phyloP scores from a whole-genome alignment of 1,140 invertebrate genomes.

The Philotrypesis tridentata region DNA sequence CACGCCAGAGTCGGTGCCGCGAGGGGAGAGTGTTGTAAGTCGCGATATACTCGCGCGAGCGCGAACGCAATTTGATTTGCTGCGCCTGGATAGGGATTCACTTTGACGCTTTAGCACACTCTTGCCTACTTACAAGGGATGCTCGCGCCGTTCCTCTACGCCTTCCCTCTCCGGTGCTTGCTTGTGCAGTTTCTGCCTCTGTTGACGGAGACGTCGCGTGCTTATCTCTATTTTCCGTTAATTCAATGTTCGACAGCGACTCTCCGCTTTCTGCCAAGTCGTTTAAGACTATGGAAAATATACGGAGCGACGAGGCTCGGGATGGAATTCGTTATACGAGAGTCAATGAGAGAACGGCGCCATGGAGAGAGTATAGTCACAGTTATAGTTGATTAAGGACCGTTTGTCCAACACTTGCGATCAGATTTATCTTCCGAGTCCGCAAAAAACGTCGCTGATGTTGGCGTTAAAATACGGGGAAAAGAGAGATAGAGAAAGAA shows the following conservation, averaged over 20 bases:
- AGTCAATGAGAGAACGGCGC: no score
- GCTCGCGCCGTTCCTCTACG: background rate
- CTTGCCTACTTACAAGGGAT: conserved; percentile 10
- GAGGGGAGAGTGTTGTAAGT: background rate
- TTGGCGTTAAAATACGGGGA: conserved; percentile 16
- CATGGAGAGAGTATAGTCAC: no score
- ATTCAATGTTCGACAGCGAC: no score
- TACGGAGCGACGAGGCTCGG: no score
- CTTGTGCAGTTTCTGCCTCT: background rate
- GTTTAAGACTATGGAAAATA: no score
- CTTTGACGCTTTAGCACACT: conserved; percentile 35
- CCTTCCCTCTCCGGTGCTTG: background rate
- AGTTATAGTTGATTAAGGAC: conserved; percentile 16
- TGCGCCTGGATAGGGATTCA: conserved; percentile 38
- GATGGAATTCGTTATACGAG: no score
- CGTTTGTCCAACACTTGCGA: background rate
- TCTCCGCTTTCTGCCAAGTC: no score
- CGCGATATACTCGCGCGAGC: conserved; percentile 10
- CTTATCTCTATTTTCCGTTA: no score
- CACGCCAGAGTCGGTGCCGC: background rate
- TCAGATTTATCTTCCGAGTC: conserved; percentile 26
- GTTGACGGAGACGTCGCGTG: background rate
- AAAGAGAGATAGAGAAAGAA: background rate
- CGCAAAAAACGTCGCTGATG: background rate
- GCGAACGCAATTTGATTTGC: conserved; percentile 40